Percentiles rank a stretch among this genome's conserved stretches.
phyloP scores from a whole-genome alignment of 2,113 vertebrate species.

The Odocoileus virginianus region DNA sequence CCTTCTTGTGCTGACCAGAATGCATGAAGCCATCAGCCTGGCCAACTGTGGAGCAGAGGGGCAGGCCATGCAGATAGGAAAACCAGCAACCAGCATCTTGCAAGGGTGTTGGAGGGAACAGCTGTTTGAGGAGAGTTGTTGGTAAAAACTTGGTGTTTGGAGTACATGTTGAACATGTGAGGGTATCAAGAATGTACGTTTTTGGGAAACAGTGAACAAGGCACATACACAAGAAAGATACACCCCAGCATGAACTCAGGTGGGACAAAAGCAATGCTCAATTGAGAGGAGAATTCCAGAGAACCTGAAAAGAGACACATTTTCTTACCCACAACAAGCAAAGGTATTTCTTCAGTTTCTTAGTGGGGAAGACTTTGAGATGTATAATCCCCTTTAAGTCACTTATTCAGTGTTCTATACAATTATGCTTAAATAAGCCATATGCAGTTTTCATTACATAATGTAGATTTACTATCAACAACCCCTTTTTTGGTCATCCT shows the following conservation, averaged over 20 bases:
- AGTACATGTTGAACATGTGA: not conserved
- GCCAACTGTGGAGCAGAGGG: not conserved
- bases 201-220: not conserved
- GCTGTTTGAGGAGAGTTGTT: not conserved
- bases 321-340: not conserved
- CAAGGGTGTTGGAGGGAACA: too few species aligned
- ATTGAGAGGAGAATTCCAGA: not conserved
- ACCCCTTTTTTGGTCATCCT: not conserved
- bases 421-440: not conserved
- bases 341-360: not conserved
- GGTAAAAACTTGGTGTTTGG: not conserved
- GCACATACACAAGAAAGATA: not conserved
- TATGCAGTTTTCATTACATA: not conserved
- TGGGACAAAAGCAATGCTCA: not conserved
- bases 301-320: not conserved
- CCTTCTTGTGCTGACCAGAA: not conserved
- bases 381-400: not conserved
- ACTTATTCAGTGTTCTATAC: not conserved
- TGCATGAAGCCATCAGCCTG: not conserved
- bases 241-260: accelerated
- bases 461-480: not conserved
- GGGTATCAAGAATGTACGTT: not conserved
- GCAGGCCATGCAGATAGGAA: not conserved
- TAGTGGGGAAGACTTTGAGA: not conserved
- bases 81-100: not conserved